phyloP scores from a whole-genome alignment of 2,888 invertebrate species.

The Piscicola geometra region DNA sequence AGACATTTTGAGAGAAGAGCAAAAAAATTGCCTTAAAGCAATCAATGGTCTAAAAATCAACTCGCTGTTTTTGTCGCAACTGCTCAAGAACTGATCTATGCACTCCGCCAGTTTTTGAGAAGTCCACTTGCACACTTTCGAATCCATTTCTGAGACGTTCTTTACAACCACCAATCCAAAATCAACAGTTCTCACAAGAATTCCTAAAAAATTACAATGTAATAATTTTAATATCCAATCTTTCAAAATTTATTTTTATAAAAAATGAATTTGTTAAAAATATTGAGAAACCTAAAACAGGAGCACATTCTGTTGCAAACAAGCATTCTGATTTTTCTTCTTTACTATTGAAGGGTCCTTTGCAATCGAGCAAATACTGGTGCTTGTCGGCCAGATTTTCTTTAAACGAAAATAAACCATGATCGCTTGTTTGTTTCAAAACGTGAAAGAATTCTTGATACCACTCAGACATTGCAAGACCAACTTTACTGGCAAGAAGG shows the following conservation, averaged over 20 bases:
- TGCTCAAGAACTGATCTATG: neutral
- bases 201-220: neutral
- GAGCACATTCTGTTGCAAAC: neutral
- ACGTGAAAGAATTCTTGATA: neutral
- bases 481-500: neutral
- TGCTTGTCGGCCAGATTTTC: constrained; percentile 1
- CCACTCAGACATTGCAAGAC: constrained; percentile 23
- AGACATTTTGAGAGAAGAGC: neutral
- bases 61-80: constrained; percentile 13
- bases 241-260: neutral
- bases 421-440: constrained; percentile 7
- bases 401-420: neutral
- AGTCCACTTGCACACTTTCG: neutral
- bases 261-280: neutral
- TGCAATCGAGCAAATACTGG: constrained; percentile 13
- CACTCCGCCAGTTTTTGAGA: neutral
- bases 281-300: neutral
- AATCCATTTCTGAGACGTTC: neutral
- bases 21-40: constrained; percentile 1
- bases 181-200: neutral
- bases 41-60: constrained; percentile 16
- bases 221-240: too few relatives aligned
- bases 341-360: neutral
- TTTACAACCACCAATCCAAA: constrained; percentile 17
- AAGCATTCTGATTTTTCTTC: neutral